A percentile compares a stretch with the other conserved stretches of the same genome.
Conservation (phyloP, 2,888 invertebrate genomes). For the Crocallis elinguaria region DNA sequence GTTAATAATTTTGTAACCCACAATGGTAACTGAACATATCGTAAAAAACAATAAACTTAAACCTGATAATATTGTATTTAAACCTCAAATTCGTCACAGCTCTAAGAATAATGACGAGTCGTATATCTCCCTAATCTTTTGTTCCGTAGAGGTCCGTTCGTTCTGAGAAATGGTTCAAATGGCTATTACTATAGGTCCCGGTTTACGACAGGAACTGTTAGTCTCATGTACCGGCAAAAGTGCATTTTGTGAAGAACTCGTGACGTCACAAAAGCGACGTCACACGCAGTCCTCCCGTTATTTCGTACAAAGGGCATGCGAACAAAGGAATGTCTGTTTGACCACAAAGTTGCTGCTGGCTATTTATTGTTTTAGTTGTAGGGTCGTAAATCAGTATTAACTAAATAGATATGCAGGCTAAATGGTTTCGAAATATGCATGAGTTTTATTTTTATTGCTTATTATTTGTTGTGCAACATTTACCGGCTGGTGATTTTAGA, state of each 20-base stretch:
- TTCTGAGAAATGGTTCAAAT: slow-evolving; percentile 64
- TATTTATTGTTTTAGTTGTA: slow-evolving; percentile 55
- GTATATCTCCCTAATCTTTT: slow-evolving; percentile 73
- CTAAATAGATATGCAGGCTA: slow-evolving; percentile 33
- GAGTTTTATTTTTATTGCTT: neutral
- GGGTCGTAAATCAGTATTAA: slow-evolving; percentile 59
- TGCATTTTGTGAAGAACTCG: slow-evolving; percentile 70
- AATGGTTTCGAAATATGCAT: neutral
- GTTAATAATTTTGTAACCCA: slow-evolving; percentile 44
- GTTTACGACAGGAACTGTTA: slow-evolving; percentile 81
- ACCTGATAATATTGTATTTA: slow-evolving; percentile 62
- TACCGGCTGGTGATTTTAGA: too few species aligned
- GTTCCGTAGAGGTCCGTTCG: slow-evolving; percentile 63
- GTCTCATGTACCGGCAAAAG: slow-evolving; percentile 71
- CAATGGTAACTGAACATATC: slow-evolving; percentile 55
- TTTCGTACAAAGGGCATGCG: slow-evolving; percentile 60
- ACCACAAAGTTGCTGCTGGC: slow-evolving; percentile 76
- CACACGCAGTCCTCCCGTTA: slow-evolving; percentile 67
- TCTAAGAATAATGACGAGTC: slow-evolving; percentile 63
- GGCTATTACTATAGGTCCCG: slow-evolving; percentile 69
- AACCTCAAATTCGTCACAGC: slow-evolving; percentile 79
- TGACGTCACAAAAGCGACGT: slow-evolving; percentile 75
- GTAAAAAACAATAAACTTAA: slow-evolving; percentile 54
- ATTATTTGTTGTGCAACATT: slow-evolving; percentile 24
- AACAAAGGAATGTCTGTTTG: slow-evolving; percentile 66